Base-by-base conservation (phyloP, 2,113 vertebrate genomes). In the Gymnogyps californianus region DNA sequence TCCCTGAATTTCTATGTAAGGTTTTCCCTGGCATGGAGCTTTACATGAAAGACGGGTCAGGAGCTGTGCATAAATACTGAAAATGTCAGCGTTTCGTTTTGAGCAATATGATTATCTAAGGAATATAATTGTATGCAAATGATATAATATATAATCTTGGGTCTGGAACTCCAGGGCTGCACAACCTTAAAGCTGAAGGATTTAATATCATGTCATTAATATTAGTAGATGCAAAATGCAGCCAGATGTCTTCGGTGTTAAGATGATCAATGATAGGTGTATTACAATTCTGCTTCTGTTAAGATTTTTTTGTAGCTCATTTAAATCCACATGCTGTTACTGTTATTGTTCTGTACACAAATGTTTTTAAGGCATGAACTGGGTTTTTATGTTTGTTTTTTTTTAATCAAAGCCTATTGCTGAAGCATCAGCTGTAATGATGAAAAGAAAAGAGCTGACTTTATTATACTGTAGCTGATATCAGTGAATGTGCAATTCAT, bases 401-500 rank as follows among this genome's bases (percentile, higher is more conserved):
- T 77, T 86, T 83, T 67, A 87, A 66, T 70, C 54, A 88, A 90
- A 94, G 70, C 7, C 46, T 83, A 18, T 75, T 79, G 77, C 93
- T 94, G 83, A 95, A 87, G 49, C 34, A 72, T 75, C 38, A 89
- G 47, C 32, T 91, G 21, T 51, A 90, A 52, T 65, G 59, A 80
- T 87, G 58, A 66, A 84, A 82, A 92, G 38, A 46, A 71, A 54
- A 90, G 82, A 84, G 28, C 79, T 87, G 89, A 90, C 61, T 96
- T 89, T 70, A 29, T 96, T 52, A 44, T 64, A 28, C 16, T 83
- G 70, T 87, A 66, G 70, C 72, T 96, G 66, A 86, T 97, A 96
- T 76, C 83, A 59, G 28, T 44, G 19, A 98, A 92, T 90, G 80
- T 94, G 83, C 71, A 98, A 97, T 98, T 97, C 93, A 95, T 97